phyloP scores from a whole-genome alignment of 2,797 vertebrate species.

The Sebastolobus altivelis region DNA sequence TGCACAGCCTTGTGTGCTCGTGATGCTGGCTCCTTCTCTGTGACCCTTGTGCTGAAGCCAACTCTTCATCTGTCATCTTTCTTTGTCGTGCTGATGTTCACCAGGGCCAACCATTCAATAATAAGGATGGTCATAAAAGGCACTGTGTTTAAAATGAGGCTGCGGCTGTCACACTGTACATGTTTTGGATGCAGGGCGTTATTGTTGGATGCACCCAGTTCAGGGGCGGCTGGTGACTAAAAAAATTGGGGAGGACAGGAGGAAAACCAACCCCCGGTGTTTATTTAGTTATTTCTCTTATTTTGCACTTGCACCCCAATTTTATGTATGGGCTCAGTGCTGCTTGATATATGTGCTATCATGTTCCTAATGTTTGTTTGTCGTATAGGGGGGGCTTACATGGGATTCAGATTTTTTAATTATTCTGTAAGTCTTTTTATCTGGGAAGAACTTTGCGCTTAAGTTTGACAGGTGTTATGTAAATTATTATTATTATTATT shows the following conservation, averaged over 20 bases:
- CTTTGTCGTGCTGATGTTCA: constrained; percentile 17
- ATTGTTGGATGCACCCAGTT: background rate
- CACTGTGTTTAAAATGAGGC: constrained; percentile 5
- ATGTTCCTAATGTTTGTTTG: background rate
- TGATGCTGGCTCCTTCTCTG: constrained; percentile 3
- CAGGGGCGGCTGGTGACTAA: background rate
- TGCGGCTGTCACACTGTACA: background rate
- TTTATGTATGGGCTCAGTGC: background rate
- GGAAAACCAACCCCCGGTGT: background rate
- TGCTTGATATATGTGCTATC: background rate
- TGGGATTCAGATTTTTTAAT: no score
- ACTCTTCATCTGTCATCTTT: constrained; percentile 29
- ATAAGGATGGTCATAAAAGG: background rate
- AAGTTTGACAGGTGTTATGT: background rate
- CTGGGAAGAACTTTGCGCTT: background rate
- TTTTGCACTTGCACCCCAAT: background rate
- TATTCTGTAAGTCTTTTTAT: background rate
- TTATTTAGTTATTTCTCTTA: background rate
- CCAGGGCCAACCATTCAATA: background rate
- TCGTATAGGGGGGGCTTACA: background rate
- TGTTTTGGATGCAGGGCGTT: background rate
- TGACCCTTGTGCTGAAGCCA: constrained; percentile 24
- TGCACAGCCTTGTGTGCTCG: background rate
- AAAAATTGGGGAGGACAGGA: background rate
- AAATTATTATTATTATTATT: background rate